Base-by-base conservation (phyloP, 1,140 invertebrate genomes). In the Aphaenogaster rudis region DNA sequence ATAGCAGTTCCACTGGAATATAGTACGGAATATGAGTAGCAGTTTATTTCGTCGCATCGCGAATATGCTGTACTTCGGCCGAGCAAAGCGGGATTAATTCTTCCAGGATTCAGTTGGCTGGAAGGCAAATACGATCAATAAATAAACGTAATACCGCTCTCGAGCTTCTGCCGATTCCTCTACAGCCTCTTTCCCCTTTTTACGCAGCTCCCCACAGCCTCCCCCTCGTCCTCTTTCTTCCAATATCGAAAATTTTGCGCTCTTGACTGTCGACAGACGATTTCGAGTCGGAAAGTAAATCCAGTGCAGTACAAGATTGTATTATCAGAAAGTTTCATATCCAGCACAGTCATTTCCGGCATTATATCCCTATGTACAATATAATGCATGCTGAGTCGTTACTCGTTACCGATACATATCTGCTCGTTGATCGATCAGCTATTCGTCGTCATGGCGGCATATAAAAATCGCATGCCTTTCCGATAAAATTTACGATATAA, bases 101-200 rank as follows among this genome's bases (percentile, higher is more conserved):
- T 74, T 84, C 11, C 80, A 76, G 69, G 54, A 84, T 84, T 74
- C 80, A 76, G 69, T 76, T 76, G 80, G 54, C 69, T 61, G 80
- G 54, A 61, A 76, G 80, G 80, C 80, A 84, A 84, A 84, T 76
- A 57, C 80, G 80, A 84, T 84, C 80, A 84, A 84, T 84, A 84
- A 84, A 84, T 84, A 84, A 74, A 84, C 69, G 89, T 87, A 86
- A 88, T 80, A 88, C 72, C 86, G 57, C 52, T 63, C 87, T 63
- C 87, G 52, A 87, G 61, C 61, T 85, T 86, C 77, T 54, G 87
- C 59, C 67, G 71, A 88, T 86, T 71, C 6, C 50, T 88, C 63
- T 69, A 45, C 74, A 7, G 39, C 9, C 11, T 54, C 28, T 42
- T 61, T 48, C 28, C n/a, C 17, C 17, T 50, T 13, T 39, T 42